A percentile compares a stretch with the other conserved stretches of the same genome.
Conservation (phyloP, 2,888 invertebrate genomes). For the Dione juno region DNA sequence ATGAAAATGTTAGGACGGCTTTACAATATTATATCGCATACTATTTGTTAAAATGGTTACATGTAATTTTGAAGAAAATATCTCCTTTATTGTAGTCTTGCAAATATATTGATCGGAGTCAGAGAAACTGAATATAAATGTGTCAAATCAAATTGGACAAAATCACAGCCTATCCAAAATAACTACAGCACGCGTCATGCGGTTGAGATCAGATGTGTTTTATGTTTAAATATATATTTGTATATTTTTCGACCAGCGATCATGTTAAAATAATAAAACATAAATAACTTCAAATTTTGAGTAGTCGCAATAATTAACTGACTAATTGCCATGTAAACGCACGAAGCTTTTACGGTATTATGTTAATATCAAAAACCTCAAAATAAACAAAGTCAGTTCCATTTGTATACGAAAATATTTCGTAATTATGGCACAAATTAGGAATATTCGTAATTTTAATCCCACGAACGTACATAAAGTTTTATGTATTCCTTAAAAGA, state of each 20-base stretch:
- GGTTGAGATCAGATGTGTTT: conserved; percentile 27
- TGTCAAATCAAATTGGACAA: conserved; percentile 23
- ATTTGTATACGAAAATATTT: conserved; percentile 28
- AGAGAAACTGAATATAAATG: neutral
- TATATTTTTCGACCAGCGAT: conserved; percentile 15
- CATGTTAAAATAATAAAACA: neutral
- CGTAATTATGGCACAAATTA: conserved; percentile 46
- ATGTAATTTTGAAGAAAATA: neutral
- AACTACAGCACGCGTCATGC: conserved; percentile 8
- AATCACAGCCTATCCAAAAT: conserved; percentile 30
- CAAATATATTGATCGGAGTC: neutral
- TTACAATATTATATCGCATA: neutral
- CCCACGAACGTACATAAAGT: neutral
- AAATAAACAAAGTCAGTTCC: neutral
- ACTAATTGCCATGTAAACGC: neutral
- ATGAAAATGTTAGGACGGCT: conserved; percentile 14
- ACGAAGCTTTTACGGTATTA: neutral
- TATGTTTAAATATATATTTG: neutral
- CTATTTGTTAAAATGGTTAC: neutral
- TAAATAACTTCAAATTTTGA: neutral
- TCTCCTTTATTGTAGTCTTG: neutral
- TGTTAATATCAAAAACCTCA: neutral
- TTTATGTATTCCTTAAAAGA: neutral
- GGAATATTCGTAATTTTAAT: conserved; percentile 41
- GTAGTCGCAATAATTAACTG: neutral